Base-by-base conservation (phyloP, 2,797 vertebrate species). In the Coracias cyanogaster region DNA sequence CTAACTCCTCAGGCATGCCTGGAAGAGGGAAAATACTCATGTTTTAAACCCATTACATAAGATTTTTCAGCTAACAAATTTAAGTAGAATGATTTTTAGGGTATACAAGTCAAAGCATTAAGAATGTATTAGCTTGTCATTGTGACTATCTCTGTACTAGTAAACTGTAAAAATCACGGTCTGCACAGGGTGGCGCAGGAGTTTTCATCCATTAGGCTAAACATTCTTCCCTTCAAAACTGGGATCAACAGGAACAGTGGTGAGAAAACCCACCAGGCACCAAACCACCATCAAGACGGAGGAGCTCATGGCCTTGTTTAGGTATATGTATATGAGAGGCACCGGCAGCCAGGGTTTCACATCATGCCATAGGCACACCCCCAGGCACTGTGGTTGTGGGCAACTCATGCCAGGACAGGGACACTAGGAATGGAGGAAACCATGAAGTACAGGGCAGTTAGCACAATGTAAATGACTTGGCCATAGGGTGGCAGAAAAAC, bases 31-130 rank as follows among this genome's bases (percentile, higher is more conserved):
- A 88, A 86, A 94, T 74, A 70, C 37, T 94, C 24, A 29, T 65
- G 28, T 69, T 92, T 90, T 89, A 78, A 93, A 76, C 19, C 21
- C 43, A 52, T 90, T 92, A 70, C 60, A 61, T 86, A 93, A 92
- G 35, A 35, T 15, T 71, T 85, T 73, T 48, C 79, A 81, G 57
- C 51, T 61, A 78, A 58, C 21, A 35, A 54, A 85, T 74, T 49
- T 54, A 72, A 90, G 45, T 18, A 66, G 55, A 66, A 48, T 73
- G 55, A 80, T 64, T 92, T 70, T 84, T 82, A 49, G 60, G 39
- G n/a, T 65, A 35, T 39, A 43, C 33, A 70, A 65, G 51, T 61
- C 51, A 67, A 93, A 83, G 46, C 45, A 69, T 49, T 54, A 78
- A 90, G 41, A 78, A 48, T n/a, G n/a, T n/a, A 52, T 24, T 52